phyloP scores from a whole-genome alignment of 1,140 invertebrate genomes.

The Lordiphosa clarofinis region DNA sequence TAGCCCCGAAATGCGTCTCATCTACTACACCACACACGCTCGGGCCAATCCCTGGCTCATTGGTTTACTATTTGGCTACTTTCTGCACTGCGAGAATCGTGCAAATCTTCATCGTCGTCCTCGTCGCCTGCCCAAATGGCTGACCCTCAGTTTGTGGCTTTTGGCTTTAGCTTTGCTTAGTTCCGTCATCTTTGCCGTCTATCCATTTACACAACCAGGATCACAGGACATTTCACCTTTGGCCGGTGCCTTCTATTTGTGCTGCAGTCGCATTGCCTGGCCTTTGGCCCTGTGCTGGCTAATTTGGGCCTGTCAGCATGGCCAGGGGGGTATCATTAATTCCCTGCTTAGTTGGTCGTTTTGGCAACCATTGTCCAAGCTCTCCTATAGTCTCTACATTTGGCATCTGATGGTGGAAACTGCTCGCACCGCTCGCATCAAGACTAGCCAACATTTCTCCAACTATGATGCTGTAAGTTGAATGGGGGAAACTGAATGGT shows the following conservation, averaged over 20 bases:
- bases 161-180: conserved; percentile 47
- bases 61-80: conserved; percentile 64
- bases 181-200: conserved; percentile 57
- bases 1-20: conserved; percentile 47
- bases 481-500: background rate
- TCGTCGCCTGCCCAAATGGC: conserved; percentile 27
- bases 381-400: conserved; percentile 82
- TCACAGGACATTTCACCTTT: conserved; percentile 53
- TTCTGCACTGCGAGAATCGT: conserved; percentile 33
- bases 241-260: conserved; percentile 83
- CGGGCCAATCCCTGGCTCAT: conserved; percentile 70
- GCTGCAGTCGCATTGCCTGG: conserved; percentile 83
- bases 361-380: conserved; percentile 81
- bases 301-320: conserved; percentile 85
- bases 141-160: conserved; percentile 43
- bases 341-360: conserved; percentile 80
- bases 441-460: conserved; percentile 63
- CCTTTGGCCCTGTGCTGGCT: conserved; percentile 84
- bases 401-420: conserved; percentile 79
- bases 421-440: conserved; percentile 39
- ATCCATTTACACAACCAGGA: conserved; percentile 66
- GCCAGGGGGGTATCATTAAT: conserved; percentile 82
- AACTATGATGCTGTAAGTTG: conserved; percentile 65
- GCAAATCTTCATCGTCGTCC: conserved; percentile 8
- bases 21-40: conserved; percentile 68